Percentiles rank a stretch among this genome's conserved stretches.
These are phyloP conservation scores for Megaleporinus macrocephalus DNA, from an alignment of 2,113 vertebrate genomes.

Conservation along the genomic window DNA sequence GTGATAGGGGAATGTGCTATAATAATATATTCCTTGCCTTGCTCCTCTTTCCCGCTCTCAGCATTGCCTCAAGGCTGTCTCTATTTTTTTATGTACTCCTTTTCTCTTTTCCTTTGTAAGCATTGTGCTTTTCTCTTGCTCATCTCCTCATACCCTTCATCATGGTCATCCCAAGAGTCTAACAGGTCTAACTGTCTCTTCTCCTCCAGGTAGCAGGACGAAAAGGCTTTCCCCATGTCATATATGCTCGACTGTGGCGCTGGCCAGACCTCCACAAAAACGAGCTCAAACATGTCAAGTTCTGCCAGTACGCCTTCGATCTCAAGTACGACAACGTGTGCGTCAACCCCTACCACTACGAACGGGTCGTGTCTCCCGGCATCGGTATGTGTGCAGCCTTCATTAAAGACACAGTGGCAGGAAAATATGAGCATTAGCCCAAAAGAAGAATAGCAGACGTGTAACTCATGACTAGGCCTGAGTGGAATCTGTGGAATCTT, in stretches of 20 bases:
- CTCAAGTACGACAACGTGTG: conserved; percentile 86
- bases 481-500: conserved; percentile 11
- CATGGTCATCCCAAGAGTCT: background rate
- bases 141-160: background rate
- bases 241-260: conserved; percentile 82
- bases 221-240: conserved; percentile 84
- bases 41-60: background rate
- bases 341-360: conserved; percentile 85
- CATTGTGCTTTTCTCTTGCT: background rate
- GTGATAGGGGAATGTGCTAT: background rate
- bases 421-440: conserved; percentile 1
- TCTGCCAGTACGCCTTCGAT: conserved; percentile 84
- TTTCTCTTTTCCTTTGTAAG: background rate
- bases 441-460: background rate
- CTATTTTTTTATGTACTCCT: background rate
- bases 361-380: conserved; percentile 75
- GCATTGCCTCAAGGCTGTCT: background rate
- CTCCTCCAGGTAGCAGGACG: conserved; percentile 76
- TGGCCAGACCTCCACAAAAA: conserved; percentile 87
- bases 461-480: background rate
- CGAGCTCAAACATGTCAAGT: conserved; percentile 83
- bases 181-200: background rate
- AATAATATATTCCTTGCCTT: background rate
- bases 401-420: background rate
- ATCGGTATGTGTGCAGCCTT: conserved; percentile 60